Percentiles rank a stretch among this genome's conserved stretches.
Conservation (phyloP, 2,888 invertebrate species). For the Heliconius charithonia region DNA sequence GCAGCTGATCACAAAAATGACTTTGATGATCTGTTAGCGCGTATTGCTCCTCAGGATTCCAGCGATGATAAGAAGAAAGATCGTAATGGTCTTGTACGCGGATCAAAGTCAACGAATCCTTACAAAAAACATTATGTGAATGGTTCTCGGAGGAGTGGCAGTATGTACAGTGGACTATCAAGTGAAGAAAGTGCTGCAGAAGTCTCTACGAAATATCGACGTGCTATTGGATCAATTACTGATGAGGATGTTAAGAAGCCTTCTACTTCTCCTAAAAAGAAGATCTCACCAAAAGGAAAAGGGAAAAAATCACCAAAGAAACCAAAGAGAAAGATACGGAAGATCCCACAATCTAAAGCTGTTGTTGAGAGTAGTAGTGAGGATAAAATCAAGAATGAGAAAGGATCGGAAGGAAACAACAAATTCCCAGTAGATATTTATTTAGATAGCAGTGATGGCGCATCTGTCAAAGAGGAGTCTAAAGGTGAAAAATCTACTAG, state of each 20-base stretch:
- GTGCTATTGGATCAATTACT: constrained; percentile 81
- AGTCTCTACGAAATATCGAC: constrained; percentile 64
- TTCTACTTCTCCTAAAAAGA: constrained; percentile 74
- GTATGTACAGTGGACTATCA: constrained; percentile 86
- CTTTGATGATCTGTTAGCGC: constrained; percentile 87
- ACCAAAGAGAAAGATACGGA: constrained; percentile 80
- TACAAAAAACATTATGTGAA: constrained; percentile 91
- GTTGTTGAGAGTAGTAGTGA: constrained; percentile 85
- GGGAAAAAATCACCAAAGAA: constrained; percentile 74
- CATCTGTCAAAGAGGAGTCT: constrained; percentile 65
- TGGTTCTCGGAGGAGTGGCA: constrained; percentile 87
- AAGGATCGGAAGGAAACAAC: constrained; percentile 80
- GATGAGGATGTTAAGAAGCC: constrained; percentile 83
- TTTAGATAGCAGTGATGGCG: constrained; percentile 88
- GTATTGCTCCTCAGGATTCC: constrained; percentile 86
- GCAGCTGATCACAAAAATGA: constrained; percentile 87
- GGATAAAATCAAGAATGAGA: constrained; percentile 76
- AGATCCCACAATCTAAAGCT: constrained; percentile 74
- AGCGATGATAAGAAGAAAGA: constrained; percentile 87
- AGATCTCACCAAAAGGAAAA: constrained; percentile 74
- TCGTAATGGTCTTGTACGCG: constrained; percentile 86
- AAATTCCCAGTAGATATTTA: constrained; percentile 90
- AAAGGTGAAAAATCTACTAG: constrained; percentile 82
- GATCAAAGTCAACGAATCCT: constrained; percentile 83
- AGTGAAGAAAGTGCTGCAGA: constrained; percentile 80